phyloP scores from a whole-genome alignment of 2,113 vertebrate genomes.

The Triplophysa rosa region DNA sequence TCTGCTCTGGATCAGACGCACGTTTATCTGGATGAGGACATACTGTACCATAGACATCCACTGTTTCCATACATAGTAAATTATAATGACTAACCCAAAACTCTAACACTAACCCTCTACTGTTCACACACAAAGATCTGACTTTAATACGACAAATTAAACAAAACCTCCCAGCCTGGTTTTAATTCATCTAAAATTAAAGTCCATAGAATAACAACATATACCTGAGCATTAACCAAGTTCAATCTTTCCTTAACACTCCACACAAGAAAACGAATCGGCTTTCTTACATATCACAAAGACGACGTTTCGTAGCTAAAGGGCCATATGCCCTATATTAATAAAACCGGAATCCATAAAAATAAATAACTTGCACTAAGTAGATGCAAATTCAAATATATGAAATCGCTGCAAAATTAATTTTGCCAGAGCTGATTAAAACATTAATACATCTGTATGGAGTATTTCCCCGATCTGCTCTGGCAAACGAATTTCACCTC shows the following conservation, averaged over 20 bases:
- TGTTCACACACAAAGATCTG: no score
- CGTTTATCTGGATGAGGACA: not conserved
- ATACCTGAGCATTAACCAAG: not conserved
- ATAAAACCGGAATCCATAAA: constrained; percentile 96
- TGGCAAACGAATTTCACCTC: constrained; percentile 99
- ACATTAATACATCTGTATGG: constrained; percentile 99
- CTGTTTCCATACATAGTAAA: not conserved
- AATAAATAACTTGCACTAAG: constrained; percentile 98
- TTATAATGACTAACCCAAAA: not conserved
- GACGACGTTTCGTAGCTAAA: constrained; percentile 83
- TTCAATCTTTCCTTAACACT: not conserved
- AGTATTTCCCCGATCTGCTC: constrained; percentile 99
- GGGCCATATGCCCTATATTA: constrained; percentile 88
- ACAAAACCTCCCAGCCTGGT: no score
- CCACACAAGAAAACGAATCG: not conserved
- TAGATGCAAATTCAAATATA: constrained; percentile 99
- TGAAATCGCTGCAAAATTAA: constrained; percentile 99
- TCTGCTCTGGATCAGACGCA: not conserved
- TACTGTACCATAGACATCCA: not conserved
- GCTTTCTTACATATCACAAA: constrained; percentile 54
- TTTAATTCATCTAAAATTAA: no score
- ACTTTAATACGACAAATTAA: no score
- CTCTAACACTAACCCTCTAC: not conserved
- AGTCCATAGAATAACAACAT: no score
- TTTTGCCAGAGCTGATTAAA: constrained; percentile 99